These are phyloP conservation scores for Neolamprologus kungweensis DNA, from an alignment of 2,113 vertebrate genomes.

Conservation along the genomic window DNA sequence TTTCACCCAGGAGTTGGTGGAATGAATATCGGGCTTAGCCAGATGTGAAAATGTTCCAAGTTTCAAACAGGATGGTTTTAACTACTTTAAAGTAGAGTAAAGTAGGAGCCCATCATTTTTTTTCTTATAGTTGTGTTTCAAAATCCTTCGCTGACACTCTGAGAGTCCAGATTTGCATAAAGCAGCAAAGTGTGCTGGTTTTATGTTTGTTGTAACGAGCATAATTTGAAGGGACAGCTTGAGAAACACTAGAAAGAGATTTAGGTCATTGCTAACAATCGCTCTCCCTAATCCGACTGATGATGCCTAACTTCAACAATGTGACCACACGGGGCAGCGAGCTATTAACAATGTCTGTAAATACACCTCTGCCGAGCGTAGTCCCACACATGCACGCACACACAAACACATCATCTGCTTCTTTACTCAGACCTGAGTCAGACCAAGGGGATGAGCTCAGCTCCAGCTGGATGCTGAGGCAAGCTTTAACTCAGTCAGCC, in stretches of 20 bases:
- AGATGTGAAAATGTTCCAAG: not conserved
- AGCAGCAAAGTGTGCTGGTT: not conserved
- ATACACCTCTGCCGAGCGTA: constrained; percentile 15
- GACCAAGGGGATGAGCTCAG: constrained; percentile 40
- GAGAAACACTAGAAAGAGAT: constrained; percentile 22
- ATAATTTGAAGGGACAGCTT: constrained; percentile 14
- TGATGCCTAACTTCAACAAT: constrained; percentile 42
- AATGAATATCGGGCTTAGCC: not conserved
- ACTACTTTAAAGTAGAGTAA: not conserved
- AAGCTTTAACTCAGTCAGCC: constrained; percentile 53
- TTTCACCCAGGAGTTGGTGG: not conserved
- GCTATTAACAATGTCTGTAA: constrained; percentile 47
- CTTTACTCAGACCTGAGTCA: constrained; percentile 55
- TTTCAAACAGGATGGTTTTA: not conserved
- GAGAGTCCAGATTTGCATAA: not conserved
- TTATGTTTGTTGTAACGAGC: not conserved
- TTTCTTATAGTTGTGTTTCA: not conserved
- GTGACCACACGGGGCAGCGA: constrained; percentile 19
- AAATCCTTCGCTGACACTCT: not conserved
- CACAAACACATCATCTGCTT: constrained; percentile 54
- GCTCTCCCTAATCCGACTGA: constrained; percentile 10
- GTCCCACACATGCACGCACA: not conserved
- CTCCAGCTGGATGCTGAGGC: constrained; percentile 61
- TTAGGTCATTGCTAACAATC: constrained; percentile 19
- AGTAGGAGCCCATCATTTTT: not conserved